Conservation (phyloP, 2,797 vertebrate genomes). For the Tapera naevia region DNA sequence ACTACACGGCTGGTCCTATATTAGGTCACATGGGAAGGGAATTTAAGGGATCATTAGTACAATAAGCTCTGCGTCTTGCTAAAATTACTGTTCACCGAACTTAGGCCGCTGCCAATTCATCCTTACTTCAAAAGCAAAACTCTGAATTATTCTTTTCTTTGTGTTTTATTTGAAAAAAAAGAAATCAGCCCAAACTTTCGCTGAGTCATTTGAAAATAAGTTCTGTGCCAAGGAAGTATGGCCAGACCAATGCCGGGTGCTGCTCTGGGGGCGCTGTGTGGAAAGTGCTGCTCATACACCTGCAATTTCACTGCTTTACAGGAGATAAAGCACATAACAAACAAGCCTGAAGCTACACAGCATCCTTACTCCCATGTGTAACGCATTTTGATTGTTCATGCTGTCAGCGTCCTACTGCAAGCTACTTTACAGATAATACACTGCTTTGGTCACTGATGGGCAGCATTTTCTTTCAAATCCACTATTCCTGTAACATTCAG, state of each 20-base stretch:
- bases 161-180: background rate
- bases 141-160: background rate
- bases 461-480: background rate
- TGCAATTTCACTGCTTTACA: background rate
- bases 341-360: background rate
- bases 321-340: background rate
- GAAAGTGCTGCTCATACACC: background rate
- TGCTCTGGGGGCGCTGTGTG: background rate
- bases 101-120: background rate
- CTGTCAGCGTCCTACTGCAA: background rate
- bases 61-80: background rate
- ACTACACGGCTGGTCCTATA: accelerated
- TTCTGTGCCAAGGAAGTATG: background rate
- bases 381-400: background rate
- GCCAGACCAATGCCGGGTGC: background rate
- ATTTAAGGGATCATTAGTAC: background rate
- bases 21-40: background rate
- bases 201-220: background rate
- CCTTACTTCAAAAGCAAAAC: background rate
- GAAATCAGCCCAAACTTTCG: background rate
- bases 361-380: background rate
- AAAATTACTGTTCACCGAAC: background rate
- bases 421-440: background rate
- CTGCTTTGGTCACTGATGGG: background rate
- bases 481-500: background rate